Evolutionary conservation across 2,797 vertebrate genomes (phyloP).

Genomic region (Menidia menidia): DNA sequence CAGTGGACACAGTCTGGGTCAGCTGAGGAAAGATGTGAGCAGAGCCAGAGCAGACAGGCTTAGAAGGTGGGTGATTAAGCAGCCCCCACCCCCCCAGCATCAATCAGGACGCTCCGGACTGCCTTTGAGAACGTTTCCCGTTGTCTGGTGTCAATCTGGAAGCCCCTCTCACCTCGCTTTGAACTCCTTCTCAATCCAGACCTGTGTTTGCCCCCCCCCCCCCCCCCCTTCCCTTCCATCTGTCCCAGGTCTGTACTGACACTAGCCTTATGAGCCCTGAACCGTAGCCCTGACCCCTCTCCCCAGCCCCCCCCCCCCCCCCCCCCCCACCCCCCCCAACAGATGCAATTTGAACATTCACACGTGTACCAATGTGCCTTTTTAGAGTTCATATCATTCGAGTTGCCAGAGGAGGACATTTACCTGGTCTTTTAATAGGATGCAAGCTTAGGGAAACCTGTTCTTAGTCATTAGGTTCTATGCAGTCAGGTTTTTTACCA

Average conservation of each 20-base stretch:
- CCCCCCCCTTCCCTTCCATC: slow-evolving; percentile 5
- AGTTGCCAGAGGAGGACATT: slow-evolving; percentile 84
- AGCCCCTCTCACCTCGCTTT: slow-evolving; percentile 17
- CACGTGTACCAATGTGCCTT: slow-evolving; percentile 98
- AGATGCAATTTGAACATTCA: slow-evolving; percentile 96
- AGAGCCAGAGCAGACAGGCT: too few relatives aligned
- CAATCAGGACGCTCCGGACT: neutral
- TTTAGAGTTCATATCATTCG: slow-evolving; percentile 96
- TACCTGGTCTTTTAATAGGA: slow-evolving; percentile 86
- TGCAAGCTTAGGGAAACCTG: slow-evolving; percentile 86
- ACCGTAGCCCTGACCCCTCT: slow-evolving; percentile 40
- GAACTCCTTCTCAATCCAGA: neutral
- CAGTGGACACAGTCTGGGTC: too few relatives aligned
- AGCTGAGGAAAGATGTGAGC: too few relatives aligned
- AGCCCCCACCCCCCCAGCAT: neutral
- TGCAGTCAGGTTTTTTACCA: slow-evolving; percentile 89
- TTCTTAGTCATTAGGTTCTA: slow-evolving; percentile 88
- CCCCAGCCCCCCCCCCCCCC: slow-evolving; percentile 32
- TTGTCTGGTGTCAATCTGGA: slow-evolving; percentile 30
- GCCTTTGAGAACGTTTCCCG: neutral
- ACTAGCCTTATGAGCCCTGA: slow-evolving; percentile 67
- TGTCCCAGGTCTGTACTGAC: slow-evolving; percentile 43
- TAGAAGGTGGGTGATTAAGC: neutral
- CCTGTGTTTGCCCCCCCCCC: slow-evolving; percentile 14
- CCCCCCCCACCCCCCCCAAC: slow-evolving; percentile 73